These are phyloP conservation scores for Lasioglossum albipes DNA, from an alignment of 1,140 invertebrate genomes.

Conservation along the genomic window DNA sequence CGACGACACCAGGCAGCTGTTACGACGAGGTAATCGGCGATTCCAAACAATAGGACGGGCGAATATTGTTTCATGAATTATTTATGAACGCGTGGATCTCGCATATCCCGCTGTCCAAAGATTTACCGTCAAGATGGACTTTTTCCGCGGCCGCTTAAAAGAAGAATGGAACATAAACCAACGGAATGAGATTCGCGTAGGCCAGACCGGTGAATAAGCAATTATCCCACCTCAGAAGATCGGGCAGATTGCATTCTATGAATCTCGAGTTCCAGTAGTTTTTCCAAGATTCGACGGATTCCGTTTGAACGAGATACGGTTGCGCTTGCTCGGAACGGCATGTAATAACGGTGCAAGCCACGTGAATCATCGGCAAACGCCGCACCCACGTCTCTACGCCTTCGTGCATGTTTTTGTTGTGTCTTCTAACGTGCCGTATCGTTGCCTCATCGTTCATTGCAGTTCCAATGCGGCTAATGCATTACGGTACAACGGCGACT, in stretches of 20 bases:
- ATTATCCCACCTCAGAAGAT: slow-evolving; percentile 5
- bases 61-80: slow-evolving; percentile 42
- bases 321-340: slow-evolving; percentile 1
- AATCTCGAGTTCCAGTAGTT: background rate
- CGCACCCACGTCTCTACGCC: slow-evolving; percentile 53
- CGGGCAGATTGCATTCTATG: background rate
- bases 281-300: slow-evolving; percentile 12
- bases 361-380: slow-evolving; percentile 63
- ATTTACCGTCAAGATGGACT: slow-evolving; percentile 26
- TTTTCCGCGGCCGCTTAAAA: slow-evolving; percentile 4
- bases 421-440: slow-evolving; percentile 43
- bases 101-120: background rate
- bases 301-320: slow-evolving; percentile 5
- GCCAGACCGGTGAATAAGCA: background rate
- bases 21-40: slow-evolving; percentile 5
- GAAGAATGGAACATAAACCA: slow-evolving; percentile 38
- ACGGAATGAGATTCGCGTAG: slow-evolving; percentile 5
- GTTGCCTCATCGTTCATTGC: slow-evolving; percentile 38
- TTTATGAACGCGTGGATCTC: slow-evolving; percentile 26
- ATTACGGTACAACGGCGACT: slow-evolving; percentile 41
- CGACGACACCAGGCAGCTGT: background rate
- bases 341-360: slow-evolving; percentile 56
- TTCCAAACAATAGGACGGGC: slow-evolving; percentile 21
- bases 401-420: slow-evolving; percentile 56
- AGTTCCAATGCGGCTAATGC: slow-evolving; percentile 58